Conservation (phyloP, 1,140 invertebrate species). For the Drosophila insularis region DNA sequence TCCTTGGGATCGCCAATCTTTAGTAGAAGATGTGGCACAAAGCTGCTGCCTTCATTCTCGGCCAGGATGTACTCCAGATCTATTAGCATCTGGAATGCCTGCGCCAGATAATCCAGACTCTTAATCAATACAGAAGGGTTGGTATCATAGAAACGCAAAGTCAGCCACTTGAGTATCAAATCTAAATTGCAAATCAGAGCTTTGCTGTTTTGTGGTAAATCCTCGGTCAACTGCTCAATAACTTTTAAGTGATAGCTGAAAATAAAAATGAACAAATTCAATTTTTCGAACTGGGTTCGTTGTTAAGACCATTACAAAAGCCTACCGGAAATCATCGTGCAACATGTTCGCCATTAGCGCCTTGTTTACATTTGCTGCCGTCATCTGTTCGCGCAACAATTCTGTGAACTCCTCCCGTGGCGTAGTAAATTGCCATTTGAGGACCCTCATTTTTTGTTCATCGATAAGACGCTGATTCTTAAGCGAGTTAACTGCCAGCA, state of each 20-base stretch:
- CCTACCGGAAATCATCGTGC: slow-evolving; percentile 92
- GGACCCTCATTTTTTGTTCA: slow-evolving; percentile 94
- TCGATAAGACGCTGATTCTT: slow-evolving; percentile 96
- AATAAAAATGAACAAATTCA: background rate
- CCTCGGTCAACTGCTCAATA: slow-evolving; percentile 94
- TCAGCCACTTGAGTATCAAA: slow-evolving; percentile 97
- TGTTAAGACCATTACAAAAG: background rate
- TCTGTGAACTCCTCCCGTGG: slow-evolving; percentile 97
- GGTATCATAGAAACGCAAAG: slow-evolving; percentile 98
- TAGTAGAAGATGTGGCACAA: slow-evolving; percentile 96
- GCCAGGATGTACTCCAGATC: slow-evolving; percentile 92
- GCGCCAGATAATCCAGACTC: slow-evolving; percentile 94
- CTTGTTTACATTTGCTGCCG: slow-evolving; percentile 92
- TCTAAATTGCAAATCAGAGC: slow-evolving; percentile 96
- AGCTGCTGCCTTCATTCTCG: slow-evolving; percentile 95
- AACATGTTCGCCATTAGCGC: slow-evolving; percentile 95
- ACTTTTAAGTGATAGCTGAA: slow-evolving; percentile 94
- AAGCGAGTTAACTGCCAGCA: slow-evolving; percentile 91
- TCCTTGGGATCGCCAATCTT: slow-evolving; percentile 99
- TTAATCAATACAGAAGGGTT: slow-evolving; percentile 98
- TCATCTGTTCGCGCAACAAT: slow-evolving; percentile 95
- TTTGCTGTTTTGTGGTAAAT: slow-evolving; percentile 89
- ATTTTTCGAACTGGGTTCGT: background rate
- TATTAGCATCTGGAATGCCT: slow-evolving; percentile 91
- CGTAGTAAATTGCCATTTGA: slow-evolving; percentile 98